These are phyloP conservation scores for Brachyhypopomus occidentalis DNA, from an alignment of 2,113 vertebrate species.

Conservation along the genomic window DNA sequence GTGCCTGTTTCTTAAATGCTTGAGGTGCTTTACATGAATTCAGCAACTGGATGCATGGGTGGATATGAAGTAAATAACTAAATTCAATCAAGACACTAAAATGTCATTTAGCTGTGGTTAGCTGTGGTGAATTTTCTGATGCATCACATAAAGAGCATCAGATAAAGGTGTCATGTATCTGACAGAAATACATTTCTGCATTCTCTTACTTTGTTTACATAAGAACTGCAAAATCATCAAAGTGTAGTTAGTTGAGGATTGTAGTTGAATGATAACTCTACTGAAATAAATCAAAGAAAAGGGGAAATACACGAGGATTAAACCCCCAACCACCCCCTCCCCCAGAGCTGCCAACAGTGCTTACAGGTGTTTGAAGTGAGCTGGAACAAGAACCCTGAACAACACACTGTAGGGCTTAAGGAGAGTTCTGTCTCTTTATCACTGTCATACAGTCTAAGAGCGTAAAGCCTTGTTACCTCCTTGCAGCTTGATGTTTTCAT, in stretches of 20 bases:
- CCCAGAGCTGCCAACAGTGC: neutral
- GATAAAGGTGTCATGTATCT: neutral
- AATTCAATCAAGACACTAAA: no score
- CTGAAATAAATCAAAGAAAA: neutral
- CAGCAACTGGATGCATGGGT: no score
- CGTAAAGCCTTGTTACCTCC: slow-evolving; percentile 54
- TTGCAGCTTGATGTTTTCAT: slow-evolving; percentile 44
- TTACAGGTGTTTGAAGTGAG: slow-evolving; percentile 15
- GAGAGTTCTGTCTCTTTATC: slow-evolving; percentile 58
- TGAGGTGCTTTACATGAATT: no score
- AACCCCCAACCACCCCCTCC: neutral
- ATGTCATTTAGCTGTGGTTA: no score
- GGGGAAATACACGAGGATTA: slow-evolving; percentile 14
- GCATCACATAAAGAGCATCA: no score
- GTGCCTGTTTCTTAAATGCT: no score
- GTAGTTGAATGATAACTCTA: neutral
- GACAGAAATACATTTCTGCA: slow-evolving; percentile 12
- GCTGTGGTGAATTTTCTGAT: no score
- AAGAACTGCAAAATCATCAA: neutral
- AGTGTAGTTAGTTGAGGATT: neutral
- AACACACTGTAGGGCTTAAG: slow-evolving; percentile 59
- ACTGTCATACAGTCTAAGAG: slow-evolving; percentile 59
- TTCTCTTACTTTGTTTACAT: neutral
- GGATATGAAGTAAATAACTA: no score
- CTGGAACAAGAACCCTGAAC: slow-evolving; percentile 59